Base-by-base conservation (phyloP, 2,888 invertebrate species). In the Mimas tiliae region DNA sequence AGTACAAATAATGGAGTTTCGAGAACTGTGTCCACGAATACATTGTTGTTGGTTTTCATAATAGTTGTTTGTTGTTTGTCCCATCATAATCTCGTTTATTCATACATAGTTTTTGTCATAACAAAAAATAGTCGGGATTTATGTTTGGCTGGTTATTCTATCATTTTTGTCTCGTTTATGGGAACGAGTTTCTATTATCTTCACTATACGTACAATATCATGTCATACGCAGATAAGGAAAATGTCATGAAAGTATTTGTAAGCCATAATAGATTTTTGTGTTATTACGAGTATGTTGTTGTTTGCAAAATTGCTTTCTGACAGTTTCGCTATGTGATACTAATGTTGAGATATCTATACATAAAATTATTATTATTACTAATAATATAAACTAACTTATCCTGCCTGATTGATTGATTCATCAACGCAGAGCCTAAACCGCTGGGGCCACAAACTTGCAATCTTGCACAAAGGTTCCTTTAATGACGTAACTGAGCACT, bases 71-170 rank as follows among this genome's bases (percentile, higher is more conserved):
- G 58, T 38, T 42, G 19, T 58, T 58, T 38, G 19, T 53, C 42
- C 19, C 58, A 58, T 58, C 58, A 58, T 55, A 55, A 55, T 58
- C 58, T 58, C 19, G 42, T 58, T 58, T 55, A 34, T 55, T 58
- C 19, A 38, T 50, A 50, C 38, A 12, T 7, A 42, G n/a, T 58
- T 55, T 58, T 19, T 16, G 55, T 55, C 58, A 19, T 38, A 58
- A 50, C 21, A 51, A 52, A 58, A 58, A 58, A 58, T 12, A 3
- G 14, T 33, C 38, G 16, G 42, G 11, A 42, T 3, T 42, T 42
- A 38, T 38, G 16, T 16, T 16, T 51, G 8, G 19, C 19, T 52
- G 52, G 33, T 27, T 19, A 7, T 2, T 19, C 55, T 34, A 38
- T 19, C 38, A 38, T 42, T 58, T 42, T 50, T 11, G 12, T 58